These are phyloP conservation scores for Synanthedon myopaeformis DNA, from an alignment of 2,888 invertebrate species.

Conservation along the genomic window DNA sequence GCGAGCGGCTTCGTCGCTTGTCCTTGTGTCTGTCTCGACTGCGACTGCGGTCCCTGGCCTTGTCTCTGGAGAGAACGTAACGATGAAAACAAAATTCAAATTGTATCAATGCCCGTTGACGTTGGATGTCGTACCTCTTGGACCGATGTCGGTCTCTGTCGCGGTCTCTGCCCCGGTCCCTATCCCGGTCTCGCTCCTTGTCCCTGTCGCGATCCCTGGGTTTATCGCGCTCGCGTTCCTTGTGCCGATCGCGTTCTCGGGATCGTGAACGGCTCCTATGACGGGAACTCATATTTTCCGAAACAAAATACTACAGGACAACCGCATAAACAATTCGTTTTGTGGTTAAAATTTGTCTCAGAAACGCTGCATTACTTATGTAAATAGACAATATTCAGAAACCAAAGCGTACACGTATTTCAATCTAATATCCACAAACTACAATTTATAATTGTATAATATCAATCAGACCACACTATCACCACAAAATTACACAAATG, in stretches of 20 bases:
- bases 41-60: slow-evolving; percentile 25
- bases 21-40: slow-evolving; percentile 39
- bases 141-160: slow-evolving; percentile 41
- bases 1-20: slow-evolving; percentile 40
- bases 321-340: no score
- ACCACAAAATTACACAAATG: no score
- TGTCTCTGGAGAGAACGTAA: not conserved
- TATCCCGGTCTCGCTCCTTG: slow-evolving; percentile 22
- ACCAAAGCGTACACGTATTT: no score
- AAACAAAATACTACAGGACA: no score
- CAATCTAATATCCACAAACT: no score
- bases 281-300: slow-evolving; percentile 59
- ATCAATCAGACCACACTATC: no score
- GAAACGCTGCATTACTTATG: no score
- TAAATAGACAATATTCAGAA: no score
- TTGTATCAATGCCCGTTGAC: slow-evolving; percentile 14
- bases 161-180: slow-evolving; percentile 38
- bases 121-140: slow-evolving; percentile 51
- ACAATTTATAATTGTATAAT: no score
- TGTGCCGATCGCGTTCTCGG: slow-evolving; percentile 40
- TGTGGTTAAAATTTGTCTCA: no score
- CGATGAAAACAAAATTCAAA: no score
- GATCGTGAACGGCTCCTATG: slow-evolving; percentile 58
- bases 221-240: slow-evolving; percentile 28
- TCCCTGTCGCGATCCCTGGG: slow-evolving; percentile 31